Evolutionary conservation across 1,140 invertebrate genomes (phyloP).

Genomic region (Conus ventricosus): DNA sequence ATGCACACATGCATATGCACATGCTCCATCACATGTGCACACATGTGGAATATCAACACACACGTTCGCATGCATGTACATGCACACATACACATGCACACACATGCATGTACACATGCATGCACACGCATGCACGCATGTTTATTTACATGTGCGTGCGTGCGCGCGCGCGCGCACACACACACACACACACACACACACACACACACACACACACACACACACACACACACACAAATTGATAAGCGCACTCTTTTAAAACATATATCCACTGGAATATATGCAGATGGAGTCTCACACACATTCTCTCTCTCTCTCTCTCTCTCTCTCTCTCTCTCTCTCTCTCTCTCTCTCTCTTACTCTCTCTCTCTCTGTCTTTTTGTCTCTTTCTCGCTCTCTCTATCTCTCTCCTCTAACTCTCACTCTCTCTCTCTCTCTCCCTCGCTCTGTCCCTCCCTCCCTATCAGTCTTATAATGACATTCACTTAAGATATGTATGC

Average conservation of each 20-base stretch:
- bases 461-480: not conserved
- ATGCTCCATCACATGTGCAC: not conserved
- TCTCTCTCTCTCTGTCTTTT: not conserved
- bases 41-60: not conserved
- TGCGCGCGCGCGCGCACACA: too few species aligned
- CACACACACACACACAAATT: too few species aligned
- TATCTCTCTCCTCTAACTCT: not conserved
- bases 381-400: slow-evolving; percentile 8
- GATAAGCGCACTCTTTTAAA: too few species aligned
- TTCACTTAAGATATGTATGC: too few species aligned
- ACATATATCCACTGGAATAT: too few species aligned
- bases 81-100: slow-evolving; percentile 6
- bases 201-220: not conserved
- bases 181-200: slow-evolving; percentile 21
- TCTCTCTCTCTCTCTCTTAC: too few species aligned
- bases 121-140: not conserved
- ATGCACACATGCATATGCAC: not conserved
- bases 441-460: too few species aligned
- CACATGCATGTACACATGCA: not conserved
- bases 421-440: not conserved
- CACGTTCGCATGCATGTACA: not conserved
- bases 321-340: too few species aligned
- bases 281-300: too few species aligned
- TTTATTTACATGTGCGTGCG: too few species aligned
- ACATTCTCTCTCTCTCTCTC: too few species aligned